A percentile compares a stretch with the other conserved stretches of the same genome.
Evolutionary conservation across 2,888 invertebrate species (phyloP).

Genomic region (Pristionchus maxplancki): DNA sequence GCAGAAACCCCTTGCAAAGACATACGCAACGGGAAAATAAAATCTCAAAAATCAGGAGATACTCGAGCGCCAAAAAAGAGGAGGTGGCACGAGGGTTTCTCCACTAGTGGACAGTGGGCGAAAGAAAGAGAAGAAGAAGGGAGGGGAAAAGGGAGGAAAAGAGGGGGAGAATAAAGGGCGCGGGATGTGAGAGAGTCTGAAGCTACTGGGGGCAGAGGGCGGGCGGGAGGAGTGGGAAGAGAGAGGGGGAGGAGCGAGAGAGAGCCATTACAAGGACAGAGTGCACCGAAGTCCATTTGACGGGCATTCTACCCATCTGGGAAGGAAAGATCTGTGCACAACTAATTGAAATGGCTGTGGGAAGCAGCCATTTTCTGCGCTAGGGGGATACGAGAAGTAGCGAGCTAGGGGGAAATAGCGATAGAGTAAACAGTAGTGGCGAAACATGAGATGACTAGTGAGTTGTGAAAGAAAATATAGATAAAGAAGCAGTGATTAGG

Average conservation of each 20-base stretch:
- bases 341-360: neutral
- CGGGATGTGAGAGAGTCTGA: constrained; percentile 43
- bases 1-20: neutral
- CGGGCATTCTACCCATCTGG: constrained; percentile 31
- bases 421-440: constrained; percentile 28
- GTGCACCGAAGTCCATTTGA: constrained; percentile 42
- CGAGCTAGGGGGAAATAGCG: neutral
- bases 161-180: constrained; percentile 22
- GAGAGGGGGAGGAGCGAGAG: constrained; percentile 28
- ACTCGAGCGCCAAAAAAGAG: neutral
- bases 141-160: neutral
- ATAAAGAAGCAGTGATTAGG: neutral
- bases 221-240: neutral
- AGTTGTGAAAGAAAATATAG: neutral
- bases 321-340: neutral
- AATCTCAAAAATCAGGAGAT: neutral
- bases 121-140: constrained; percentile 21
- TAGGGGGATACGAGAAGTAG: neutral
- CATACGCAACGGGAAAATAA: neutral
- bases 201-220: constrained; percentile 13
- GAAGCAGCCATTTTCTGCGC: neutral
- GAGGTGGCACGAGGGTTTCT: constrained; percentile 8
- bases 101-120: neutral
- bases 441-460: constrained; percentile 31
- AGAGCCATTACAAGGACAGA: neutral